These are phyloP conservation scores for Ceyx melanurus DNA, from an alignment of 2,113 vertebrate genomes.

Conservation along the genomic window DNA sequence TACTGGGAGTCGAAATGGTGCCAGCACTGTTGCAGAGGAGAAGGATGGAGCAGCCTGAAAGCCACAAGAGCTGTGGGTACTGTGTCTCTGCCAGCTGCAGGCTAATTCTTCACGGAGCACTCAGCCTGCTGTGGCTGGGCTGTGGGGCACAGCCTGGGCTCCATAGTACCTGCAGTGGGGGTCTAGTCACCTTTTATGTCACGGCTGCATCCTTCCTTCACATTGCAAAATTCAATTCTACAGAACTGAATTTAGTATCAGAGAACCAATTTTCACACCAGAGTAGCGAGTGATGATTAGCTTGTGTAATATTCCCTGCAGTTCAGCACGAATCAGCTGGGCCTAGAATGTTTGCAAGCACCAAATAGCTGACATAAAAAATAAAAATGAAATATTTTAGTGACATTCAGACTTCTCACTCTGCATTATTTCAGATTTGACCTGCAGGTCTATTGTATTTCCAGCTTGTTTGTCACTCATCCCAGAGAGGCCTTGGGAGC, in stretches of 20 bases:
- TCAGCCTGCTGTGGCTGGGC: not conserved
- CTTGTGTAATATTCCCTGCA: not conserved
- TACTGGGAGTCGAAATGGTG: not conserved
- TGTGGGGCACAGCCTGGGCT: not conserved
- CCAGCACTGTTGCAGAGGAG: not conserved
- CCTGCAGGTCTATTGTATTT: not conserved
- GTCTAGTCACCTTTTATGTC: not conserved
- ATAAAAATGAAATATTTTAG: not conserved
- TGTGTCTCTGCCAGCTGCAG: not conserved
- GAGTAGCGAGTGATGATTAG: not conserved
- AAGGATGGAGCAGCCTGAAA: not conserved
- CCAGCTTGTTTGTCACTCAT: not conserved
- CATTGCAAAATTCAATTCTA: not conserved
- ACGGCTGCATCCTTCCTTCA: not conserved
- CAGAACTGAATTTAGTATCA: not conserved
- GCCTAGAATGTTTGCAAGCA: not conserved
- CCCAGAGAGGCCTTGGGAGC: not conserved
- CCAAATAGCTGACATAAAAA: not conserved
- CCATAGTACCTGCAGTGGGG: accelerated
- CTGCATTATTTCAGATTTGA: not conserved
- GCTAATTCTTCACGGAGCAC: not conserved
- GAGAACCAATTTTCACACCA: not conserved
- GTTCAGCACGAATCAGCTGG: accelerated
- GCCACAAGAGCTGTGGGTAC: not conserved
- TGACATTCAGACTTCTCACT: not conserved